Evolutionary conservation across 2,113 vertebrate species (phyloP), one percentile per base, ranked within the genome.

Genomic region (Melanerpes aurifrons): DNA sequence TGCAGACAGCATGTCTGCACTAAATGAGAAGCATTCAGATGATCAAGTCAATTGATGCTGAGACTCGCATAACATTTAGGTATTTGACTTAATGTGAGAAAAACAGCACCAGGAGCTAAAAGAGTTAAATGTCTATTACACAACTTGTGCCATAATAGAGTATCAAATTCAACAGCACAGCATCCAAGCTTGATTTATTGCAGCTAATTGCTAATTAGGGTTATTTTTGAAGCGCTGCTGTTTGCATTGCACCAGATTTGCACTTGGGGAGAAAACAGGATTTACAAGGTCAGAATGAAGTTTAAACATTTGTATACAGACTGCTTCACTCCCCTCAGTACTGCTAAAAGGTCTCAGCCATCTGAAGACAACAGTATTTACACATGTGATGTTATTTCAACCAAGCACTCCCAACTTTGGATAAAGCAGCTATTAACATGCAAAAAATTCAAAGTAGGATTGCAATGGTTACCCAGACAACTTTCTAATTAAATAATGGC

Each of bases 171-270:
- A 89, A 68, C 87, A 89, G 93, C 86, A 74, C 71, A 80, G 67
- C 67, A 91, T 72, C 92, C 58, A 83, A 91, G 86, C 77, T 82
- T 91, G 92, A 93, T 95, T 93, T 96, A 92, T 91, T 92, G 82
- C 89, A 93, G 86, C 94, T 96, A 92, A 94, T 93, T 93, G 95
- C 92, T 96, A 96, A 97, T 97, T 96, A 97, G 72, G 91, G 91
- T 91, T 95, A 95, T 95, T 96, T 95, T 58, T 89, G 86, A 95
- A 97, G 83, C 87, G 77, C 87, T 95, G 94, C 71, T 97, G 94
- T 95, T 97, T 97, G 92, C 91, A 75, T 85, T 95, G 91, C 90
- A 96, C 86, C 92, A 94, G 69, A 94, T 96, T 94, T 96, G 93
- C 95, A 95, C 90, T 88, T 87, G 78, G 82, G 91, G 89, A 91